Evolutionary conservation across 2,888 invertebrate species (phyloP), one percentile per base, ranked within the genome.

Genomic region (Panopea generosa): DNA sequence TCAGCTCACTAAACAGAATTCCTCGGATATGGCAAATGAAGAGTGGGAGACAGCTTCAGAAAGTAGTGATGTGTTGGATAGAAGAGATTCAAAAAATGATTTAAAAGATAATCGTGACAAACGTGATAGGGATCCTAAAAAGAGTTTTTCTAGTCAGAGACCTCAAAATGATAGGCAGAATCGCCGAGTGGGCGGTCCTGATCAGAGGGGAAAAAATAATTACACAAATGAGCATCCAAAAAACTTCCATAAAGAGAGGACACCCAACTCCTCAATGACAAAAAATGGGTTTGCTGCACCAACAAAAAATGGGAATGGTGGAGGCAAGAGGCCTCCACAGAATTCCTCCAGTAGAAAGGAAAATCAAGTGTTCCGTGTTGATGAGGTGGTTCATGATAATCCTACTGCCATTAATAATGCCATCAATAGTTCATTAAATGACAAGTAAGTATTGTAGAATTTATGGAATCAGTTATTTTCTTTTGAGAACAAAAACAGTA

Each of bases 31-130:
- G 73, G 86, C 86, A 11, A 89, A 93, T 89, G 90, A 92, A 66
- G 94, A 96, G 88, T 96, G 96, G 95, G 96, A 96, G 91, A 96
- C 96, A 1, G 94, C 94, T 20, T 96, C 96, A 7, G 97, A 97
- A 92, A 96, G 96, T 93, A 96, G 96, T 92, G 96, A 93, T 84
- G 87, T 92, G 53, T 89, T 90, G 14, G 87, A 88, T 67, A 75
- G 71, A 62, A 79, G 82, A 57, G 87, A 87, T 82, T 86, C 88
- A 84, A 91, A 88, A 87, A 88, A 83, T 78, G 90, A 90, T 62
- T 63, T 76, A 43, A 84, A 86, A 61, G 88, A 89, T 71, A 74
- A 74, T 63, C 83, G 84, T 38, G 85, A 86, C 57, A 84, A 82
- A 56, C 82, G 85, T 70, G 86, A 86, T 75, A 81, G 85, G 68